Conservation (phyloP, 1,140 invertebrate genomes). For the Plutomurus gul region DNA sequence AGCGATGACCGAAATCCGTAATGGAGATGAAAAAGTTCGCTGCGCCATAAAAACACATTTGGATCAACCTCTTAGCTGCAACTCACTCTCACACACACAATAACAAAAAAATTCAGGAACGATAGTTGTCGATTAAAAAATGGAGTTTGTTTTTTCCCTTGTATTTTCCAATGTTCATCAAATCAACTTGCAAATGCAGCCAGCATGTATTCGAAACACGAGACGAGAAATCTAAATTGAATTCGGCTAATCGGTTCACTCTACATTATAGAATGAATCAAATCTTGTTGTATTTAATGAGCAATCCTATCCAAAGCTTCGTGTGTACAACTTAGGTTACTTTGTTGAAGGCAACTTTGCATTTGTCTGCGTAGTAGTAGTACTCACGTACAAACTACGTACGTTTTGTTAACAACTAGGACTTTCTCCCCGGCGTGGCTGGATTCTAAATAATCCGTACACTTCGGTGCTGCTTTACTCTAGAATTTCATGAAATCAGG, state of each 20-base stretch:
- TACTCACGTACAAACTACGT: not conserved
- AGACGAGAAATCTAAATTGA: too few species aligned
- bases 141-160: too few species aligned
- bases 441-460: too few species aligned
- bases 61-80: slow-evolving; percentile 36
- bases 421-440: too few species aligned
- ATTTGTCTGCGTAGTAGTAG: not conserved
- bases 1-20: slow-evolving; percentile 52
- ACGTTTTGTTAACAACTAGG: not conserved
- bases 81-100: not conserved
- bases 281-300: too few species aligned
- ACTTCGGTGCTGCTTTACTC: too few species aligned
- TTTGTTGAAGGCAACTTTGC: slow-evolving; percentile 17
- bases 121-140: slow-evolving; percentile 24
- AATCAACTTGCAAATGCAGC: too few species aligned
- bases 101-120: slow-evolving; percentile 35
- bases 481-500: too few species aligned
- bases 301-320: too few species aligned
- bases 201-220: too few species aligned
- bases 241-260: too few species aligned
- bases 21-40: slow-evolving; percentile 49
- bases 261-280: too few species aligned
- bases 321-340: not conserved
- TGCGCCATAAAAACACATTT: slow-evolving; percentile 52
- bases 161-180: not conserved